phyloP scores from a whole-genome alignment of 2,113 vertebrate species.

The Pogona vitticeps region DNA sequence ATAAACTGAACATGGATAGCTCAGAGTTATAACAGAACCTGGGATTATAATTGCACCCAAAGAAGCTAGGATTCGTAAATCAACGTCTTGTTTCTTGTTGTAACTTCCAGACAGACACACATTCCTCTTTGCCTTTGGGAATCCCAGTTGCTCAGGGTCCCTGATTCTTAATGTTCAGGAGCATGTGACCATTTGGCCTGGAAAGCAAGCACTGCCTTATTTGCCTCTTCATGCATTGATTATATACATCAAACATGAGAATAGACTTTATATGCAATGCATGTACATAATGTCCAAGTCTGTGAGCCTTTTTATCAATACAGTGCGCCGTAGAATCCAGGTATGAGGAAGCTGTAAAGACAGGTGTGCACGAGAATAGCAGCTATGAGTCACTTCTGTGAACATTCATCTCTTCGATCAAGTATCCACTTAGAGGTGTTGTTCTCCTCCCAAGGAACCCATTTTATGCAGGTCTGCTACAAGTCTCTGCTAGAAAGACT shows the following conservation, averaged over 20 bases:
- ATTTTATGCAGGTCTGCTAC: constrained; percentile 34
- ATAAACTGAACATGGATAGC: too few relatives aligned
- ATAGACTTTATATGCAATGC: too few relatives aligned
- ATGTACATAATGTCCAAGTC: not conserved
- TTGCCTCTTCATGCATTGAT: too few relatives aligned
- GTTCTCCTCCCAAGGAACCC: not conserved
- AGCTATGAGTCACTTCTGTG: constrained; percentile 23
- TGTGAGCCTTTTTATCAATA: not conserved
- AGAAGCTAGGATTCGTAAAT: not conserved
- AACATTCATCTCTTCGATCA: constrained; percentile 45
- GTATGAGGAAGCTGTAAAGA: not conserved
- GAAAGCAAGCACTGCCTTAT: not conserved
- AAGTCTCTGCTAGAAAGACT: constrained; percentile 42
- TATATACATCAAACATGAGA: too few relatives aligned
- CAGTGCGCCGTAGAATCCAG: not conserved
- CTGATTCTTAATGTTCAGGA: too few relatives aligned
- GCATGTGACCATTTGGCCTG: too few relatives aligned
- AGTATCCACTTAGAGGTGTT: constrained; percentile 26
- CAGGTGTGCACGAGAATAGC: not conserved
- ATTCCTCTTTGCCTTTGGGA: too few relatives aligned
- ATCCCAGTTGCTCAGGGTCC: too few relatives aligned
- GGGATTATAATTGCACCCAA: not conserved
- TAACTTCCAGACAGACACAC: too few relatives aligned
- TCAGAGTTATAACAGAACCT: too few relatives aligned
- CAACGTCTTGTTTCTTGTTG: not conserved